These are phyloP conservation scores for Centruroides vittatus DNA, from an alignment of 1,140 invertebrate genomes.

Conservation along the genomic window DNA sequence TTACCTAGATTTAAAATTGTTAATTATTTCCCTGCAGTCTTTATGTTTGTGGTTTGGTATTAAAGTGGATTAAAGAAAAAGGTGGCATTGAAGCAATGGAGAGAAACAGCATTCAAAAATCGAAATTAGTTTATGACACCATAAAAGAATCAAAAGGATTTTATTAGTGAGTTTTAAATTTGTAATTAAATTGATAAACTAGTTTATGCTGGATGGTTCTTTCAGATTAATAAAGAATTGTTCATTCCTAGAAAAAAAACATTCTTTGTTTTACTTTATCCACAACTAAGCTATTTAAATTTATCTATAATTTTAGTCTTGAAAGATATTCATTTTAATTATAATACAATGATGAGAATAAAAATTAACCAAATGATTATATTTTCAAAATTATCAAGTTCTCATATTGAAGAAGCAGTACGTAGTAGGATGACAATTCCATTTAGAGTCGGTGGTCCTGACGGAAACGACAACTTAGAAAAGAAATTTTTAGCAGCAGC, in stretches of 20 bases:
- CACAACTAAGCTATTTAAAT: too few relatives aligned
- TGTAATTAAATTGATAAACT: too few relatives aligned
- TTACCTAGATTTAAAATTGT: neutral
- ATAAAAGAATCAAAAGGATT: slow-evolving; percentile 80
- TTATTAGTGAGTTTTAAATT: slow-evolving; percentile 38
- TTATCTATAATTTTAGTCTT: too few relatives aligned
- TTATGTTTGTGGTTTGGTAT: slow-evolving; percentile 76
- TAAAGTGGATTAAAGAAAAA: slow-evolving; percentile 77
- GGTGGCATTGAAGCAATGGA: slow-evolving; percentile 79
- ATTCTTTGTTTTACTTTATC: too few relatives aligned
- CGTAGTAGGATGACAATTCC: slow-evolving; percentile 79
- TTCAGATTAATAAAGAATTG: too few relatives aligned
- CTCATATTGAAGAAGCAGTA: slow-evolving; percentile 26
- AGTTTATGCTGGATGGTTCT: too few relatives aligned
- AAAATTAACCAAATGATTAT: too few relatives aligned
- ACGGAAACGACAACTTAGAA: slow-evolving; percentile 63
- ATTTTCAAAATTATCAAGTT: slow-evolving; percentile 16
- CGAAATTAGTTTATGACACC: slow-evolving; percentile 59
- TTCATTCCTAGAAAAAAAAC: too few relatives aligned
- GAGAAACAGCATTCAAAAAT: slow-evolving; percentile 48
- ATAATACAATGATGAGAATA: too few relatives aligned
- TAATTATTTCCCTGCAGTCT: slow-evolving; percentile 48
- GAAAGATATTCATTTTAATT: too few relatives aligned
- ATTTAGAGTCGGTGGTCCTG: slow-evolving; percentile 56
- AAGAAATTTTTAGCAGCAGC: slow-evolving; percentile 73